Base-by-base conservation (phyloP, 2,888 invertebrate genomes). In the Heliconius sara region DNA sequence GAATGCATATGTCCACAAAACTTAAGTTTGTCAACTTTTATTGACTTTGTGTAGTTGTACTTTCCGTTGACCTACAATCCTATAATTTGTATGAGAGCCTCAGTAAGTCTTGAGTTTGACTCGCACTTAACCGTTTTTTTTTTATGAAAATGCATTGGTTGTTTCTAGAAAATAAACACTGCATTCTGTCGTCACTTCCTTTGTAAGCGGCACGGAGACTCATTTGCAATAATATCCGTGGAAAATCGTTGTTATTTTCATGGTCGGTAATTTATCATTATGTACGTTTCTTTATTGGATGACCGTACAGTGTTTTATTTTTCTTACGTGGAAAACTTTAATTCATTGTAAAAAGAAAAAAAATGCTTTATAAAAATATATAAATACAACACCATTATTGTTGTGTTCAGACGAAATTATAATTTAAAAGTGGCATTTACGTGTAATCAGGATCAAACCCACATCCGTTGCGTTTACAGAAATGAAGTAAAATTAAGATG, bases 211-310 rank as follows among this genome's bases (percentile, higher is more conserved):
- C 77, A 77, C 72, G 74, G 79, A 77, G 70, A 78, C 77, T 82
- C 76, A 75, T 81, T 81, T 78, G 76, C 67, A 73, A 78, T 81
- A 81, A 81, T 81, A 73, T 75, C 79, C 77, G 79, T 82, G 79
- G 76, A 76, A 79, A 83, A 83, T 83, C 34, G 78, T 68, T 77
- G 77, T 73, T 65, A 75, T 71, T 80, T 75, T 80, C 83, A 83
- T 63, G 83, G 79, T 73, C 83, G 70, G 65, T 52, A 39, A 72
- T 79, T 63, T 70, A 71, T 79, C 75, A 79, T 79, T 77, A 68
- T 71, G 70, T 43, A 63, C 63, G 34, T 66, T 34, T 72, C 27
- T 57, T 30, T 73, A 57, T 73, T 73, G 60, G 73, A 73, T 34
- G 60, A n/a, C 25, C 22, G 25, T 60, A 60, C n/a, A 25, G 25